These are phyloP conservation scores for Drosophila ohnishii DNA, from an alignment of 1,140 invertebrate species.

Conservation along the genomic window DNA sequence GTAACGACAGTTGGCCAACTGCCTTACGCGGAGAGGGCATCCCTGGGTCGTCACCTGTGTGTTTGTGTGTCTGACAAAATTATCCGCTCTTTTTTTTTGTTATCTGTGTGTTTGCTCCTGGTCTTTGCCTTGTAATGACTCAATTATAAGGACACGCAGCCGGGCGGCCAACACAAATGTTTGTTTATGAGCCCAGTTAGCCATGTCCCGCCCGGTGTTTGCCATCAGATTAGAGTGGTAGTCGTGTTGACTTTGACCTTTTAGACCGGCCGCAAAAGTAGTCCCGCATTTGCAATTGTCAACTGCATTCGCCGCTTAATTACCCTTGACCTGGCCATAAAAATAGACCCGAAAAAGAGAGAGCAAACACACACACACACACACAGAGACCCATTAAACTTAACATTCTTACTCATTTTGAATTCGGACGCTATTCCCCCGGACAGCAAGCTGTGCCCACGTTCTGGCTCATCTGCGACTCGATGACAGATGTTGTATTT, in stretches of 20 bases:
- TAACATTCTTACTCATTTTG: background rate
- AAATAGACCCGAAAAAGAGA: conserved; percentile 26
- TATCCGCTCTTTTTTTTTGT: conserved; percentile 22
- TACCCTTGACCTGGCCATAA: conserved; percentile 63
- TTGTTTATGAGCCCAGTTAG: conserved; percentile 65
- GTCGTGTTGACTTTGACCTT: conserved; percentile 71
- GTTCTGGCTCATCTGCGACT: conserved; percentile 92
- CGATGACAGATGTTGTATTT: conserved; percentile 93
- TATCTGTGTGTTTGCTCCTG: conserved; percentile 44
- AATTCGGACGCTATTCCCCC: conserved; percentile 4
- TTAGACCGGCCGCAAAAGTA: conserved; percentile 38
- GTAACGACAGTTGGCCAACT: conserved; percentile 51
- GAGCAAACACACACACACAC: conserved; percentile 7
- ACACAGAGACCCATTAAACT: background rate
- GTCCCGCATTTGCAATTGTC: conserved; percentile 55
- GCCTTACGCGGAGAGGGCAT: background rate
- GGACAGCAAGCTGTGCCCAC: conserved; percentile 86
- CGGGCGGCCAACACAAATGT: conserved; percentile 60
- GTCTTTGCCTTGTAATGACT: conserved; percentile 64
- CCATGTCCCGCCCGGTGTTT: conserved; percentile 46
- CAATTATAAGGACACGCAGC: conserved; percentile 76
- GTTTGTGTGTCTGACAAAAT: conserved; percentile 4
- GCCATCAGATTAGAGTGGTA: conserved; percentile 67
- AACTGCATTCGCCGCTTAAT: conserved; percentile 57
- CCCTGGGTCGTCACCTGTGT: conserved; percentile 11